phyloP scores from a whole-genome alignment of 2,797 vertebrate genomes.

The Loris lydekkerianus region DNA sequence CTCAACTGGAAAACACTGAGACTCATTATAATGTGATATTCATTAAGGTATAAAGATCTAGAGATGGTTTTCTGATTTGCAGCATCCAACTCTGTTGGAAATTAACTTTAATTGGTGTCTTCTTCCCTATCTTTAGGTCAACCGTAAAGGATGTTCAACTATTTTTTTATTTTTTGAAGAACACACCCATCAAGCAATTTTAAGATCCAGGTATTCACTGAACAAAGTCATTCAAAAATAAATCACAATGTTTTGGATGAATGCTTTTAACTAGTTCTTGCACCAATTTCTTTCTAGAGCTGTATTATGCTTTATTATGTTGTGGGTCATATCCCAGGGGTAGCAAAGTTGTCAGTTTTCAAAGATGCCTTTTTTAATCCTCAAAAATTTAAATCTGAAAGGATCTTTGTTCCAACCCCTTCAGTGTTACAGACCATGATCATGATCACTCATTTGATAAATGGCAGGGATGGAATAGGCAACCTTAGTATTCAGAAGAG shows the following conservation, averaged over 20 bases:
- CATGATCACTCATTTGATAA: not conserved
- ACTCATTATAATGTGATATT: not conserved
- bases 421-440: not conserved
- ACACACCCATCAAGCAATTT: not conserved
- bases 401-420: not conserved
- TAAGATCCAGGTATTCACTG: not conserved
- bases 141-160: not conserved
- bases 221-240: not conserved
- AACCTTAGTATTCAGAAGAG: not conserved
- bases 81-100: not conserved
- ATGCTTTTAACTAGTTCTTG: not conserved
- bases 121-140: not conserved
- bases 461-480: not conserved
- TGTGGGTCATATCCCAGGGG: not conserved
- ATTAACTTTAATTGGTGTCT: not conserved
- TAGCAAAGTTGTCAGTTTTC: not conserved
- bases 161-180: not conserved
- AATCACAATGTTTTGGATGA: not conserved
- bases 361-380: not conserved
- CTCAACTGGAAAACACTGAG: constrained; percentile 15
- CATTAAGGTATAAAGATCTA: not conserved
- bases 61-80: not conserved
- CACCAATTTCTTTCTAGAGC: not conserved
- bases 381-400: constrained; percentile 14
- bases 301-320: not conserved